Evolutionary conservation across 2,888 invertebrate genomes (phyloP), one percentile per base, ranked within the genome.

Genomic region (Kryphioiulus occultus): DNA sequence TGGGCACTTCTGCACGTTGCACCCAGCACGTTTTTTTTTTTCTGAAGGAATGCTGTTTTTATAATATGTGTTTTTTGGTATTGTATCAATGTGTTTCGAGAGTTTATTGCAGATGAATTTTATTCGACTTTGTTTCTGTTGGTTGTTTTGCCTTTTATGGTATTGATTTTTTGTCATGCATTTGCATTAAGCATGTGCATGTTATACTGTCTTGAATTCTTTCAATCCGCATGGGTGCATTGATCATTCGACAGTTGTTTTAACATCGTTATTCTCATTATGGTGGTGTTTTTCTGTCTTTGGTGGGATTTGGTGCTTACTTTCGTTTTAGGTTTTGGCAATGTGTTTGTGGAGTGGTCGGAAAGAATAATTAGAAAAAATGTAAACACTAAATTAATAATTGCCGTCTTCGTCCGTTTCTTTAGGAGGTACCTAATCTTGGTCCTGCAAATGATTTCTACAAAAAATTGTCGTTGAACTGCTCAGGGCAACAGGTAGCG

Each of bases 381-480:
- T 44, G 44, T 15, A 42, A 42, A 12, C 9, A 42, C 5, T 35
- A 35, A 35, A 35, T 35, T 35, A 35, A 35, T 35, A 35, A 4
- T 35, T 35, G 7, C 35, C 7, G 35, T 19, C 15, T 47, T 32
- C 35, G 22, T 87, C 87, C 7, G 10, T 85, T 89, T 26, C 88
- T 90, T 39, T 90, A 93, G 91, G 97, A 98, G 89, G 95, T 92
- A 19, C 94, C 95, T 0, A 96, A 97, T 91, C 92, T 99, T 89
- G 97, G 96, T 92, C 99, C 99, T 0, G 97, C 97, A 2, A 99
- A 97, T 0, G 99, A 99, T 92, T 99, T 99, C 93, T 98, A 98
- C 93, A 99, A 99, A 93, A 95, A 98, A 85, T 93, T 98, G 47
- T 98, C 99, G 0, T 92, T 99, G 86, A 99, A 99, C 92, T 99